These are phyloP conservation scores for Oceanodroma tethys DNA, from an alignment of 2,113 vertebrate species.

Conservation along the genomic window DNA sequence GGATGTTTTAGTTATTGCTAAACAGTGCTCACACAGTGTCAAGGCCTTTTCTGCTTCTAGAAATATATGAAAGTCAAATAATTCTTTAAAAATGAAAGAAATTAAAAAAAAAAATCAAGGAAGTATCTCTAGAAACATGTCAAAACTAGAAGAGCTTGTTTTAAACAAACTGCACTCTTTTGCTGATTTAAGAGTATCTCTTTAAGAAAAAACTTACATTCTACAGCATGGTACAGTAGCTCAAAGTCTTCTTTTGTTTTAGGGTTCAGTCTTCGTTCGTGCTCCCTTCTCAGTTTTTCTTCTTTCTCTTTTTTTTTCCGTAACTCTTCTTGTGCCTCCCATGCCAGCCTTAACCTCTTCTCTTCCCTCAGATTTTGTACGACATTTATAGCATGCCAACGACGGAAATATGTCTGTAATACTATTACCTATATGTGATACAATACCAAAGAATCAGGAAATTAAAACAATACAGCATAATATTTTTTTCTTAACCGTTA, in stretches of 20 bases:
- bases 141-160: not conserved
- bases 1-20: not conserved
- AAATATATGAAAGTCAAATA: not conserved
- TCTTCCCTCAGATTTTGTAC: constrained; percentile 72
- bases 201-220: constrained; percentile 76
- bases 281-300: constrained; percentile 73
- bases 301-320: constrained; percentile 76
- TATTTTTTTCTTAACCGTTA: not conserved
- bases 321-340: constrained; percentile 76
- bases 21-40: not conserved
- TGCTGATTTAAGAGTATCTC: not conserved
- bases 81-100: not conserved
- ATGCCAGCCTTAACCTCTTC: constrained; percentile 68
- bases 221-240: constrained; percentile 83
- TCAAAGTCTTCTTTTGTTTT: constrained; percentile 85
- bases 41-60: not conserved
- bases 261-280: constrained; percentile 80
- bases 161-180: not conserved
- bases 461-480: not conserved
- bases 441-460: not conserved
- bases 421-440: constrained; percentile 76
- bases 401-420: constrained; percentile 81
- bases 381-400: constrained; percentile 77
- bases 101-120: not conserved
- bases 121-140: not conserved